Percentiles rank a stretch among this genome's conserved stretches.
Evolutionary conservation across 2,113 vertebrate species (phyloP).

Genomic region (Cryptotis parvus): DNA sequence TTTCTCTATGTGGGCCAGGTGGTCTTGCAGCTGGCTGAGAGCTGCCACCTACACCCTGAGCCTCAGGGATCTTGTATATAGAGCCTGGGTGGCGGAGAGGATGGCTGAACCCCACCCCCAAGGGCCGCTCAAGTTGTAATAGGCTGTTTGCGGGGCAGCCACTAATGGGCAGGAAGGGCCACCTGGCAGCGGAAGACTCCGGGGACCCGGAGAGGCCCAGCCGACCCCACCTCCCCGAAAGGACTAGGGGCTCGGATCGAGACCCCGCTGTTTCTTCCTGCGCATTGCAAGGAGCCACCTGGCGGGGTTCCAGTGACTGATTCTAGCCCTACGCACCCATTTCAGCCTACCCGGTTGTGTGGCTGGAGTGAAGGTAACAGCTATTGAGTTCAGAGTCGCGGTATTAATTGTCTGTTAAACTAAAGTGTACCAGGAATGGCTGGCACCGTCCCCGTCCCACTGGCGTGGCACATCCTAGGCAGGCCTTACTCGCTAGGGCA

Average conservation of each 20-base stretch:
- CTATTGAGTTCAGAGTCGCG: background rate
- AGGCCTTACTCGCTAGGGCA: background rate
- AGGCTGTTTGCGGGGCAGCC: background rate
- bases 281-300: no score
- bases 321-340: no score
- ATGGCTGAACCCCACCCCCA: background rate
- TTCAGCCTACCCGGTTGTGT: no score
- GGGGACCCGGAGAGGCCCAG: background rate
- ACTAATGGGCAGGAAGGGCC: constrained; percentile 39
- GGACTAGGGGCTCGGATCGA: background rate
- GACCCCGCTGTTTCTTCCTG: no score
- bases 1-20: background rate
- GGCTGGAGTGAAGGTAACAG: background rate
- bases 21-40: background rate
- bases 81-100: background rate
- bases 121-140: constrained; percentile 3
- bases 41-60: background rate
- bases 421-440: no score
- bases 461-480: no score
- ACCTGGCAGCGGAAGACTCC: constrained; percentile 1
- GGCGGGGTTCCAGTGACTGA: no score
- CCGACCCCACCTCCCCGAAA: background rate
- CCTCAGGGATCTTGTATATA: rapidly evolving
- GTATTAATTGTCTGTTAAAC: background rate
- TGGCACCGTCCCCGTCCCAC: no score